Evolutionary conservation across 1,140 invertebrate species (phyloP), one percentile per base, ranked within the genome.

Genomic region (Drosophila elegans): DNA sequence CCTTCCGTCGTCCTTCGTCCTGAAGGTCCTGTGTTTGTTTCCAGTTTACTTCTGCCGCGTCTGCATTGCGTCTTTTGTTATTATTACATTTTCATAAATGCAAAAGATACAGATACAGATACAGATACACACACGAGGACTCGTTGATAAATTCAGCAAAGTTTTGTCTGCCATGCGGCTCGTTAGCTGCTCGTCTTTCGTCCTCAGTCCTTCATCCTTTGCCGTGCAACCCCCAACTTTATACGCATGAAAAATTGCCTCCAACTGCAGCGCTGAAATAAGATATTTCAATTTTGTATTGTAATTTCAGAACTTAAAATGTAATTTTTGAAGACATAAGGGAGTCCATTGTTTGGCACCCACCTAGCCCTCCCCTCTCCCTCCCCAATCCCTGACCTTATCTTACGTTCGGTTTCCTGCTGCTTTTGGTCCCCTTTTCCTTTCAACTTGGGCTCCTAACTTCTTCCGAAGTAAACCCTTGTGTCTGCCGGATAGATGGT

Each of bases 1-100:
- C 11, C 29, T 29, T 12, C 56, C 42, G 29, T 39, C 56, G 10
- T 21, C 41, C 32, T 29, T 32, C 56, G 10, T n/a, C 61, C 55
- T 46, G 42, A 25, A 32, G 36, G 45, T 39, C 36, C 45, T 52
- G 46, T 64, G 73, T 76, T 74, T 74, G 72, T 74, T 64, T 74
- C 38, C 52, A 76, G 73, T 67, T 76, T 76, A 54, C 74, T 76
- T 64, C 74, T 74, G 73, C 62, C 62, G 74, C 73, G 79, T 88
- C 83, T 88, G 83, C 83, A 88, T 74, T 88, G 83, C 83, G 83
- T 88, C 83, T 88, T 88, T 88, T 88, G 83, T 88, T 88, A 83
- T 88, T 88, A 88, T 88, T 88, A 88, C 83, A 89, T 88, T 88
- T 88, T 88, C 83, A 88, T 88, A 88, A 88, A 88, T 88, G 83